These are phyloP conservation scores for Yponomeuta evonymella DNA, from an alignment of 2,888 invertebrate species.

Conservation along the genomic window DNA sequence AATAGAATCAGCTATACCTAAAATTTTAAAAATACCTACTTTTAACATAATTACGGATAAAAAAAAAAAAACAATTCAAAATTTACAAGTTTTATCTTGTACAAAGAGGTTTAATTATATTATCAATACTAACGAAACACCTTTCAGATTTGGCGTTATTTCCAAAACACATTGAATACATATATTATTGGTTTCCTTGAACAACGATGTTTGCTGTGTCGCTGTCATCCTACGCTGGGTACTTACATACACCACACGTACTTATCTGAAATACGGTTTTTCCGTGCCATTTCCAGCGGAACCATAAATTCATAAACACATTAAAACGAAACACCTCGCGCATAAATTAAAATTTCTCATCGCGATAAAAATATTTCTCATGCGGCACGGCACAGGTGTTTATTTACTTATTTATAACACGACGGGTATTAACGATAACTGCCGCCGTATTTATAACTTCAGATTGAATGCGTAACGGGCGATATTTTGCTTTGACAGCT, in stretches of 20 bases:
- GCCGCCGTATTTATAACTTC: not conserved
- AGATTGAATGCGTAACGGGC: not conserved
- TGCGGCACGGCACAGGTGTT: conserved; percentile 12
- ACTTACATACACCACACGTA: not conserved
- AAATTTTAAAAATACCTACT: no score
- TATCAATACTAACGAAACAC: no score
- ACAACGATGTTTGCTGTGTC: no score
- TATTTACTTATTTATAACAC: conserved; percentile 17
- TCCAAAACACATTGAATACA: no score
- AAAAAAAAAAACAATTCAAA: no score
- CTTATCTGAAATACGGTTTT: not conserved
- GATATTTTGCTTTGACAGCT: not conserved
- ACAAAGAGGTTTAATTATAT: no score
- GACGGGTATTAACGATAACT: not conserved
- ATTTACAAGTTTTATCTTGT: no score
- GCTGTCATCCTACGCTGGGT: no score
- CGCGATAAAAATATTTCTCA: conserved; percentile 38
- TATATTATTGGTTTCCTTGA: no score
- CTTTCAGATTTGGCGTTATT: no score
- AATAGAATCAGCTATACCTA: no score
- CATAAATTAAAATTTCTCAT: conserved; percentile 40
- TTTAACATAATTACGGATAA: no score
- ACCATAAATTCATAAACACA: conserved; percentile 28
- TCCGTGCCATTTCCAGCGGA: conserved; percentile 21
- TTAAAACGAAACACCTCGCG: conserved; percentile 28